Percentiles rank a stretch among this genome's conserved stretches.
Evolutionary conservation across 1,140 invertebrate genomes (phyloP).

Genomic region (Drosophila nigromelanica): DNA sequence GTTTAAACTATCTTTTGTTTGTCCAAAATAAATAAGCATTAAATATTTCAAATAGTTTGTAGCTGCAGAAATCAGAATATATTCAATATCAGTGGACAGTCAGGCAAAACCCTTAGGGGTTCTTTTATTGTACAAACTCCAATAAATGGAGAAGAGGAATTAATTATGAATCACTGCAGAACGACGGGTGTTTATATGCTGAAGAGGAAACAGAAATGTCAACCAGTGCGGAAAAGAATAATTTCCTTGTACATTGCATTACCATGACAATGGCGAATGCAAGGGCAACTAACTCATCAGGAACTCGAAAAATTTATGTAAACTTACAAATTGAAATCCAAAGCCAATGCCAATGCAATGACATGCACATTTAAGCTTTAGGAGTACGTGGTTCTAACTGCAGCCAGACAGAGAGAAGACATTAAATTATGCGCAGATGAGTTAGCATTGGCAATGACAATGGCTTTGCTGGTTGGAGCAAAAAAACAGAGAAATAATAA

Average conservation of each 20-base stretch:
- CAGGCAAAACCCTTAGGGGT: conserved; percentile 6
- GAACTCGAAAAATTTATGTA: conserved; percentile 76
- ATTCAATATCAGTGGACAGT: conserved; percentile 10
- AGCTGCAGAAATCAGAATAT: conserved; percentile 17
- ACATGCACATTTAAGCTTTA: conserved; percentile 75
- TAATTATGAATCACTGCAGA: conserved; percentile 78
- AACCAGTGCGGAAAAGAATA: conserved; percentile 62
- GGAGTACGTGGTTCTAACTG: conserved; percentile 10
- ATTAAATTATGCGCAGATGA: conserved; percentile 84
- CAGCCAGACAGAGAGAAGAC: conserved; percentile 32
- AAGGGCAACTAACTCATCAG: conserved; percentile 71
- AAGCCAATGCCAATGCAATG: conserved; percentile 56
- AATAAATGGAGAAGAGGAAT: conserved; percentile 10
- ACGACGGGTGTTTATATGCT: conserved; percentile 9
- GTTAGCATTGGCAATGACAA: conserved; percentile 81
- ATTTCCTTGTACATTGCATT: conserved; percentile 55
- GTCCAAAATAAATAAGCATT: conserved; percentile 31
- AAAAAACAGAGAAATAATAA: conserved; percentile 57
- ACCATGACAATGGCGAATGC: conserved; percentile 63
- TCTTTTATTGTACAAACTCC: conserved; percentile 18
- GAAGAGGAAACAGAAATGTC: conserved; percentile 25
- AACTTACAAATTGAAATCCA: conserved; percentile 81
- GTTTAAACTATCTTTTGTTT: conserved; percentile 54
- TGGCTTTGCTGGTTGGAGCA: conserved; percentile 7
- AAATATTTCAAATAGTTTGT: conserved; percentile 21